Conservation (phyloP, 2,888 invertebrate genomes). For the Caenorhabditis virilis region DNA sequence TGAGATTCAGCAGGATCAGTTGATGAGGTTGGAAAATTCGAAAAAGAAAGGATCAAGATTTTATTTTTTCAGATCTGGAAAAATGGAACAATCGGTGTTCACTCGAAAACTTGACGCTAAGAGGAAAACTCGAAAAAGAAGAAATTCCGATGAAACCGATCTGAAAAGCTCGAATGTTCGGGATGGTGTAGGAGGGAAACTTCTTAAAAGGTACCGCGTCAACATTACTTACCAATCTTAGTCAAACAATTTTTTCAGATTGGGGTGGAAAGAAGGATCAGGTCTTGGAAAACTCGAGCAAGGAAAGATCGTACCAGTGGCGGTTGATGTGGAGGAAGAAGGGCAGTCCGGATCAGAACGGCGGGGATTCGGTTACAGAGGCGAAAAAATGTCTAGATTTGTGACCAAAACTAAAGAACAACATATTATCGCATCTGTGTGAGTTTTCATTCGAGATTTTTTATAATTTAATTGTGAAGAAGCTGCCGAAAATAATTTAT, state of each 20-base stretch:
- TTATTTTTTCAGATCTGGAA: slow-evolving; percentile 34
- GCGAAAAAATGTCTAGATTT: slow-evolving; percentile 45
- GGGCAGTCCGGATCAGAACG: slow-evolving; percentile 41
- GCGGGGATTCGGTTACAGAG: slow-evolving; percentile 54
- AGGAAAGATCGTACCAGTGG: slow-evolving; percentile 66
- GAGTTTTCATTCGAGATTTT: too few relatives aligned
- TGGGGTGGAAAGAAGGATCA: slow-evolving; percentile 73
- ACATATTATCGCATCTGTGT: slow-evolving; percentile 42
- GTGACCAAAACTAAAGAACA: slow-evolving; percentile 15
- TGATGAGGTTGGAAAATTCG: slow-evolving; percentile 27
- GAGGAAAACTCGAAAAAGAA: slow-evolving; percentile 42
- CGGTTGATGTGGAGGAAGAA: slow-evolving; percentile 48
- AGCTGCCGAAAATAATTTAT: background rate
- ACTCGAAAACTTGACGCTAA: slow-evolving; percentile 13
- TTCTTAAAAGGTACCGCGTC: slow-evolving; percentile 30
- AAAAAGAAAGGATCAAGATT: background rate
- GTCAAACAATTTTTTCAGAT: slow-evolving; percentile 20
- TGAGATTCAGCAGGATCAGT: slow-evolving; percentile 70
- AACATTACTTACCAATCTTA: background rate
- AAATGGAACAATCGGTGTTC: slow-evolving; percentile 38
- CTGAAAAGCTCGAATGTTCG: slow-evolving; percentile 66
- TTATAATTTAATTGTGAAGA: background rate
- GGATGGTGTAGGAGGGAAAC: slow-evolving; percentile 55
- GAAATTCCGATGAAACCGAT: slow-evolving; percentile 68
- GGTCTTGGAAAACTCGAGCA: slow-evolving; percentile 71